Percentiles rank a stretch among this genome's conserved stretches.
Evolutionary conservation across 2,113 vertebrate species (phyloP).

Genomic region (Cinclus mexicanus): DNA sequence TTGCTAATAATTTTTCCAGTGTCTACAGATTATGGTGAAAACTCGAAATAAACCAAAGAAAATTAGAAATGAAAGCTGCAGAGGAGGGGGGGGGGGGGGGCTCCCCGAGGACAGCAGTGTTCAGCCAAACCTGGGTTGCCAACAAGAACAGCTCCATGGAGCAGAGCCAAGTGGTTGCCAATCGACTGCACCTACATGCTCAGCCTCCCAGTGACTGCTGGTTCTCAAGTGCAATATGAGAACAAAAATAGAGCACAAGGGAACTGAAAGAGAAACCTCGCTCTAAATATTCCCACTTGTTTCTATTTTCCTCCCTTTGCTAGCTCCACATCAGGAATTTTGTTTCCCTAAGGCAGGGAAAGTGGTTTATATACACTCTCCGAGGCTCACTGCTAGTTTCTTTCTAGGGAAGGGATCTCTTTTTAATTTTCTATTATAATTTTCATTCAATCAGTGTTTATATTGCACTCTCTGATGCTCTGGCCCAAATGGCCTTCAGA

Average conservation of each 20-base stretch:
- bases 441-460: neutral
- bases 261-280: conserved; percentile 56
- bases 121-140: neutral
- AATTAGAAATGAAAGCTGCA: neutral
- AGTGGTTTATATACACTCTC: neutral
- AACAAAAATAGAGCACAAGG: conserved; percentile 21
- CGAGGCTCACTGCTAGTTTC: neutral
- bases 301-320: conserved; percentile 35
- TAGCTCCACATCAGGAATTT: neutral
- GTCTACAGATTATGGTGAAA: neutral
- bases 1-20: neutral
- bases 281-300: conserved; percentile 43
- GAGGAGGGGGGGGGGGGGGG: neutral
- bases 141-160: neutral
- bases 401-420: neutral
- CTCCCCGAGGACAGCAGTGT: neutral
- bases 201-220: neutral
- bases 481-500: neutral
- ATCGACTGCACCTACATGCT: neutral
- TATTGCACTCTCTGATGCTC: neutral
- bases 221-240: neutral
- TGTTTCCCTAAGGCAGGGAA: neutral
- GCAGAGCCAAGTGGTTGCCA: neutral
- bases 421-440: neutral
- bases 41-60: neutral